These are phyloP conservation scores for Clinocottus analis DNA, from an alignment of 2,113 vertebrate genomes.

Conservation along the genomic window DNA sequence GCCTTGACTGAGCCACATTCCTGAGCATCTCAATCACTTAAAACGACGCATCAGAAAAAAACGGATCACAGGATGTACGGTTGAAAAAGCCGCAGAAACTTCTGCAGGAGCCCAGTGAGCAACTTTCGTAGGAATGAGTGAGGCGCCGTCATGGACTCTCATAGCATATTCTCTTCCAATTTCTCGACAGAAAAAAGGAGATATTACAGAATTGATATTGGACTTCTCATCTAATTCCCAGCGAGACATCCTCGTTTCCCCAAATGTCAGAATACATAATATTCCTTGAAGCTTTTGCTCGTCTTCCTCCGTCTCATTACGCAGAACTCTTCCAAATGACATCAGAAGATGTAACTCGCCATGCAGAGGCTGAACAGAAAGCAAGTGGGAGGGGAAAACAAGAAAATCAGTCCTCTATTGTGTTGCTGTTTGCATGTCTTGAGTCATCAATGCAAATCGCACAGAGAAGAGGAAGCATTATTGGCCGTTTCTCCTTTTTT, in stretches of 20 bases:
- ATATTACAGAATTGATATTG: neutral
- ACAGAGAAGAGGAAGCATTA: conserved; percentile 2
- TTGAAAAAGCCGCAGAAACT: neutral
- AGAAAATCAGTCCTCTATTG: conserved; percentile 48
- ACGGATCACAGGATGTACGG: neutral
- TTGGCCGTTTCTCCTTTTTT: neutral
- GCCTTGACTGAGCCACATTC: neutral
- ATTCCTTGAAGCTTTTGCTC: neutral
- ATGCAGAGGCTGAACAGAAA: conserved; percentile 35
- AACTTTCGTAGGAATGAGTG: neutral
- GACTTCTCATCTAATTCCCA: neutral
- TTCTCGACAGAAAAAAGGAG: neutral
- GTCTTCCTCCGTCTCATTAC: conserved; percentile 19
- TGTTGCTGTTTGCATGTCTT: conserved; percentile 28
- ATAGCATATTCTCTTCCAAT: neutral
- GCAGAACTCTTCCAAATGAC: conserved; percentile 4
- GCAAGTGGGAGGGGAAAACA: conserved; percentile 11
- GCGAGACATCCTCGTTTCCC: neutral
- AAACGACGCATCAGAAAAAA: neutral
- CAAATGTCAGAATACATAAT: conserved; percentile 1
- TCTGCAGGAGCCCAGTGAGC: neutral
- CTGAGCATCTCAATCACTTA: neutral
- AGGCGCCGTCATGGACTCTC: neutral
- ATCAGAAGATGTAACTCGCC: conserved; percentile 25
- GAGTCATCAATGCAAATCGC: conserved; percentile 40